Conservation (phyloP, 2,888 invertebrate genomes). For the Dolomedes plantarius region DNA sequence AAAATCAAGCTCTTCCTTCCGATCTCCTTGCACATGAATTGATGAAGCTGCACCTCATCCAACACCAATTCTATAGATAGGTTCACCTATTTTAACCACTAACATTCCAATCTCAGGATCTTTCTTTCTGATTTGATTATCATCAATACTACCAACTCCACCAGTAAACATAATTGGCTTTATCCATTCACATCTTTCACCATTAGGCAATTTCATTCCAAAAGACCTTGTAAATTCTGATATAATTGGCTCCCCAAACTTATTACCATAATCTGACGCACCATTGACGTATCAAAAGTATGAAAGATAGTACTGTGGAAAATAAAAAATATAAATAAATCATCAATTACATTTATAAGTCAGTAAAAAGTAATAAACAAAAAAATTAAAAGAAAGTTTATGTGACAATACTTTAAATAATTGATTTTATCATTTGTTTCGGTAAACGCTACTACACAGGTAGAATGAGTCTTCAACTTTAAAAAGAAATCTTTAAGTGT, state of each 20-base stretch:
- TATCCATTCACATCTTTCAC: slow-evolving; percentile 90
- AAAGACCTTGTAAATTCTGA: slow-evolving; percentile 94
- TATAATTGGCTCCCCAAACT: slow-evolving; percentile 97
- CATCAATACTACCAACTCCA: slow-evolving; percentile 93
- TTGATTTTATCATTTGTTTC: too few relatives aligned
- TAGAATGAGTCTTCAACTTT: too few relatives aligned
- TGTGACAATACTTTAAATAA: too few relatives aligned
- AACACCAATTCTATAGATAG: slow-evolving; percentile 97
- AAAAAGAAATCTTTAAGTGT: too few relatives aligned
- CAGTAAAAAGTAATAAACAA: too few relatives aligned
- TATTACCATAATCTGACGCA: slow-evolving; percentile 99
- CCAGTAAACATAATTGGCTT: slow-evolving; percentile 99
- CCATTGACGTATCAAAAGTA: too few relatives aligned
- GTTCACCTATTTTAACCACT: slow-evolving; percentile 96
- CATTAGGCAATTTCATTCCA: slow-evolving; percentile 82
- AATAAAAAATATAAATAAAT: too few relatives aligned
- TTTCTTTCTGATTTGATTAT: slow-evolving; percentile 86
- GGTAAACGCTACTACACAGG: too few relatives aligned
- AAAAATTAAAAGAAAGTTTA: too few relatives aligned
- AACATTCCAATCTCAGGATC: slow-evolving; percentile 87
- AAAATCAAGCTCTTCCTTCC: slow-evolving; percentile 91
- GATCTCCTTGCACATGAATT: slow-evolving; percentile 93
- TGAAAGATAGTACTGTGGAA: too few relatives aligned
- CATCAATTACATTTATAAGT: too few relatives aligned
- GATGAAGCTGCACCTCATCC: slow-evolving; percentile 99